Conservation (phyloP, 2,888 invertebrate genomes). For the Blera fallax region DNA sequence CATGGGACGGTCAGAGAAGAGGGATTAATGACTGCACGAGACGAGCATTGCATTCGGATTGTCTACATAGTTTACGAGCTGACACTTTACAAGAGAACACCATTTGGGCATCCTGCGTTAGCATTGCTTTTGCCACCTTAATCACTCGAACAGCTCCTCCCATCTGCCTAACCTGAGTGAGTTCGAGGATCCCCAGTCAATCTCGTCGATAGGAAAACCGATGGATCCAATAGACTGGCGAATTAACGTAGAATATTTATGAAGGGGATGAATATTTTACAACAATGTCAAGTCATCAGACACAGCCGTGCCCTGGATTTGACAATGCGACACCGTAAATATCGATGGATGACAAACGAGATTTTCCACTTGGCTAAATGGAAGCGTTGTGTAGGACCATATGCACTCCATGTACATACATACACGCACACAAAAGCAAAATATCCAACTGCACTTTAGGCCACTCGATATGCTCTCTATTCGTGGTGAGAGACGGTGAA, state of each 20-base stretch:
- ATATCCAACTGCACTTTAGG: slow-evolving; percentile 18
- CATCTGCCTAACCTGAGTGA: neutral
- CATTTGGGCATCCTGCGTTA: slow-evolving; percentile 49
- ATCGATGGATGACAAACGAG: slow-evolving; percentile 72
- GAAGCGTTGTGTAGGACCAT: slow-evolving; percentile 59
- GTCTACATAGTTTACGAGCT: slow-evolving; percentile 49
- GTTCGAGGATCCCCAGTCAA: slow-evolving; percentile 25
- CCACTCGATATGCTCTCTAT: slow-evolving; percentile 4
- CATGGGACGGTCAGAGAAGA: neutral
- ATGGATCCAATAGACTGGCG: slow-evolving; percentile 8
- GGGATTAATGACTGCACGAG: slow-evolving; percentile 43
- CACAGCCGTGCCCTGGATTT: slow-evolving; percentile 64
- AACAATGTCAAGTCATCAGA: slow-evolving; percentile 68
- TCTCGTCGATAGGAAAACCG: slow-evolving; percentile 28
- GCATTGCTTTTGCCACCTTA: slow-evolving; percentile 51
- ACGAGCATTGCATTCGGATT: slow-evolving; percentile 36
- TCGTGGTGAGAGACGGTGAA: neutral
- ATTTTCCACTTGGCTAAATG: slow-evolving; percentile 71
- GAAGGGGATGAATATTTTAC: slow-evolving; percentile 70
- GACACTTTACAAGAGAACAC: slow-evolving; percentile 67
- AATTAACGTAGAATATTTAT: slow-evolving; percentile 54
- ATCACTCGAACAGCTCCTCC: slow-evolving; percentile 21
- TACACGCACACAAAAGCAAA: neutral
- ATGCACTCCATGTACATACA: slow-evolving; percentile 27
- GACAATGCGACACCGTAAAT: slow-evolving; percentile 68